These are phyloP conservation scores for Platycheirus rosarum DNA, from an alignment of 2,888 invertebrate species.

Conservation along the genomic window DNA sequence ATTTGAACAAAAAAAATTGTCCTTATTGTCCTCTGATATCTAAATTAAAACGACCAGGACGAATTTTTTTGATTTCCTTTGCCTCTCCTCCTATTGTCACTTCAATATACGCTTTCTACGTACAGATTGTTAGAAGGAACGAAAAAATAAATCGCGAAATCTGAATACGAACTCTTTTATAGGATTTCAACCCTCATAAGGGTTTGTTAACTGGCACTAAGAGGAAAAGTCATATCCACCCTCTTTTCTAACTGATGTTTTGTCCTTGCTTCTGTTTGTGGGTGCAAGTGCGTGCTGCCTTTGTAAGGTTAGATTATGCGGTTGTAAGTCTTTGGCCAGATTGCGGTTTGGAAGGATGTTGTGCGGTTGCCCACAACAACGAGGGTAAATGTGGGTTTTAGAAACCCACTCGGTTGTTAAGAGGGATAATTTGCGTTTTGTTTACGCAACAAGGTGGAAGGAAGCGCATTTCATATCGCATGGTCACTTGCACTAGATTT, in stretches of 20 bases:
- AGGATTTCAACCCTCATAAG: constrained; percentile 45
- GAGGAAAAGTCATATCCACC: constrained; percentile 68
- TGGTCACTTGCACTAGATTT: constrained; percentile 63
- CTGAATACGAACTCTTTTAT: constrained; percentile 29
- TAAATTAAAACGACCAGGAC: constrained; percentile 65
- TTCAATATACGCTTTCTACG: constrained; percentile 9
- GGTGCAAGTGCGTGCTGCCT: constrained; percentile 69
- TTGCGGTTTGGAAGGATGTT: constrained; percentile 61
- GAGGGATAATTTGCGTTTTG: constrained; percentile 74
- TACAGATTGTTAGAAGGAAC: not conserved
- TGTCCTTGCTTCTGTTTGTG: constrained; percentile 59
- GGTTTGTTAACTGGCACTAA: constrained; percentile 53
- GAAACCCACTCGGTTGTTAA: constrained; percentile 62
- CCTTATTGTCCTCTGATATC: constrained; percentile 56
- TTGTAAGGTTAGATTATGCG: constrained; percentile 72
- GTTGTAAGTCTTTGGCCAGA: constrained; percentile 69
- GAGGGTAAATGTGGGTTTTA: constrained; percentile 66
- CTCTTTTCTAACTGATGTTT: constrained; percentile 56
- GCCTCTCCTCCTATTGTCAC: constrained; percentile 30
- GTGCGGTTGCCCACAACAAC: constrained; percentile 38
- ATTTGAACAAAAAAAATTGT: constrained; percentile 15
- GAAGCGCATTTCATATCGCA: constrained; percentile 66
- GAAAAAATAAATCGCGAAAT: constrained; percentile 43
- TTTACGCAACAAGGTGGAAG: constrained; percentile 73
- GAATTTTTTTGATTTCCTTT: constrained; percentile 45